Evolutionary conservation across 2,113 vertebrate species (phyloP).

Genomic region (Gallinago undulata): DNA sequence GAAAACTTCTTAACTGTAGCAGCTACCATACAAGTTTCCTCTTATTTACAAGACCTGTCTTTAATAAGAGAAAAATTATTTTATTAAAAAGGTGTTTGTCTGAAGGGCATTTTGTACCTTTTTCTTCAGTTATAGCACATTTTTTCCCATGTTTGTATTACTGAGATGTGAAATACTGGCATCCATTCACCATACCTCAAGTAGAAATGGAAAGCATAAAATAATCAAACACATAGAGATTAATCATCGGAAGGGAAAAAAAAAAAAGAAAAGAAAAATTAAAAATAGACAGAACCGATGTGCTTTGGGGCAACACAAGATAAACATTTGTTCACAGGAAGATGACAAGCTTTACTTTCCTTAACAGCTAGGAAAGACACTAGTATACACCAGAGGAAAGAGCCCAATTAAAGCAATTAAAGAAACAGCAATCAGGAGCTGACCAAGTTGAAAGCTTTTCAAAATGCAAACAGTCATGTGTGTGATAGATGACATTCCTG

Average conservation of each 20-base stretch:
- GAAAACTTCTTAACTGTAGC: not conserved
- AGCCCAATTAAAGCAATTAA: not conserved
- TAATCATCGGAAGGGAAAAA: not conserved
- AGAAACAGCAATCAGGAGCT: not conserved
- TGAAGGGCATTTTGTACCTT: not conserved
- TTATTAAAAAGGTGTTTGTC: not conserved
- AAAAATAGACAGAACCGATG: not conserved
- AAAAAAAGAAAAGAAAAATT: not conserved
- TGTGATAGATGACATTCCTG: not conserved
- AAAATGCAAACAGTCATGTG: not conserved
- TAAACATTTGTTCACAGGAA: not conserved
- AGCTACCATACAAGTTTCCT: not conserved
- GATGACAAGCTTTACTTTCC: not conserved
- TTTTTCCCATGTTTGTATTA: not conserved
- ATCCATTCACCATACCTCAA: not conserved
- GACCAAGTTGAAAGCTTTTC: not conserved
- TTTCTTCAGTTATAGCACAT: not conserved
- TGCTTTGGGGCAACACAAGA: not conserved
- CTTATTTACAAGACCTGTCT: not conserved
- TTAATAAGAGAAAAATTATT: not conserved
- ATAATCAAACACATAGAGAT: not conserved
- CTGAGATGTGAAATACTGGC: not conserved
- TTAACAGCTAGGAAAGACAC: not conserved
- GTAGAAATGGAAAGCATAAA: not conserved
- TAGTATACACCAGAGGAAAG: not conserved